Evolutionary conservation across 2,113 vertebrate genomes (phyloP).

Genomic region (Equus quagga): DNA sequence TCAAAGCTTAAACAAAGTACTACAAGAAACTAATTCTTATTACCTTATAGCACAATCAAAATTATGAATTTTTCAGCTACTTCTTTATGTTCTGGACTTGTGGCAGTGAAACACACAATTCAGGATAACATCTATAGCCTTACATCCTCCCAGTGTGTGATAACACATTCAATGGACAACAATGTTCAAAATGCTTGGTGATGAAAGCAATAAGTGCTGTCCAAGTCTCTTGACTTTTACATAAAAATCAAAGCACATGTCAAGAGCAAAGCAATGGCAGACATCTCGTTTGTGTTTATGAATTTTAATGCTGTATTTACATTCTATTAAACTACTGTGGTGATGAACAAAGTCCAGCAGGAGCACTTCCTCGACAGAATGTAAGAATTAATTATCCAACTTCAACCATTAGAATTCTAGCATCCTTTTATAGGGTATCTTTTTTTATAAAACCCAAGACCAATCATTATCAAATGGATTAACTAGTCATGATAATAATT

Average conservation of each 20-base stretch:
- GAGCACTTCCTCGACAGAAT: neutral
- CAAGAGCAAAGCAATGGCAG: neutral
- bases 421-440: neutral
- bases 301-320: slow-evolving; percentile 46
- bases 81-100: neutral
- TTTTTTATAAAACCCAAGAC: neutral
- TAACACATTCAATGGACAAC: neutral
- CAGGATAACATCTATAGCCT: neutral
- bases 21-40: neutral
- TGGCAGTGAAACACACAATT: neutral
- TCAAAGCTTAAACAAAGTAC: neutral
- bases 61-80: neutral
- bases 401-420: neutral
- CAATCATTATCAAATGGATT: neutral
- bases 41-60: neutral
- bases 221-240: neutral
- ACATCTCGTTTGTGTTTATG: neutral
- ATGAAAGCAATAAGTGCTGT: neutral
- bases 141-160: neutral
- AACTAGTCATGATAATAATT: neutral
- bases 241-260: slow-evolving; percentile 45
- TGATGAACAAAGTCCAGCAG: neutral
- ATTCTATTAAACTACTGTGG: slow-evolving; percentile 16
- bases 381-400: neutral
- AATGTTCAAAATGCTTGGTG: neutral